These are phyloP conservation scores for Melinaea menophilus DNA, from an alignment of 2,888 invertebrate species.

Conservation along the genomic window DNA sequence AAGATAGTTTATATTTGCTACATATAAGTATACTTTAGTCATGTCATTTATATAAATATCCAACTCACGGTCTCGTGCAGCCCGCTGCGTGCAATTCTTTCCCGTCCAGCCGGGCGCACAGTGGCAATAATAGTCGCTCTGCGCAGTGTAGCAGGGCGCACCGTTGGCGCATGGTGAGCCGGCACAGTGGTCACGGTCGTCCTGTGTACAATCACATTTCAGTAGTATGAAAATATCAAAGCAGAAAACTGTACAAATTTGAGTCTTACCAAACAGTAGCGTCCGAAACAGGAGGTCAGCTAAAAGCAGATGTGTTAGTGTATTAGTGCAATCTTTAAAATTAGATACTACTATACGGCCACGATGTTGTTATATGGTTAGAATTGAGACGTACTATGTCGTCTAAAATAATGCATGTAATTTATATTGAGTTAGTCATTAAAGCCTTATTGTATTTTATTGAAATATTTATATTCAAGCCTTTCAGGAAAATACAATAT, in stretches of 20 bases:
- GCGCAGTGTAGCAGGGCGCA: constrained; percentile 91
- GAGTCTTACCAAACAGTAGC: constrained; percentile 66
- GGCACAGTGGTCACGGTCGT: constrained; percentile 93
- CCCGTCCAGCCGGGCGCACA: constrained; percentile 93
- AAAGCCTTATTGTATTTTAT: not conserved
- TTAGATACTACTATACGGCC: not conserved
- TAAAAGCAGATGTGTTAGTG: constrained; percentile 71
- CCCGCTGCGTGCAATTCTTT: constrained; percentile 86
- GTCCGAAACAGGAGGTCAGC: constrained; percentile 67
- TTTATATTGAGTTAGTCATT: not conserved
- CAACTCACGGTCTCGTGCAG: constrained; percentile 74
- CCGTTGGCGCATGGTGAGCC: constrained; percentile 92
- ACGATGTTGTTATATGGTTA: not conserved
- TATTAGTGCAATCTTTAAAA: constrained; percentile 47
- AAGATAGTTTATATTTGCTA: too few species aligned
- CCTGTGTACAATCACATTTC: constrained; percentile 67
- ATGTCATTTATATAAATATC: too few species aligned
- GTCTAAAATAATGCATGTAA: constrained; percentile 12
- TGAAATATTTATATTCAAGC: too few species aligned
- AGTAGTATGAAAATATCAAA: not conserved
- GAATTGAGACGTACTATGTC: not conserved
- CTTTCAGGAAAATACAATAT: constrained; percentile 23
- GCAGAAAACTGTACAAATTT: not conserved
- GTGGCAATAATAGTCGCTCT: constrained; percentile 93
- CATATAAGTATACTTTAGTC: too few species aligned